Evolutionary conservation across 2,888 invertebrate genomes (phyloP), one percentile per base, ranked within the genome.

Genomic region (Andrena bucephala): DNA sequence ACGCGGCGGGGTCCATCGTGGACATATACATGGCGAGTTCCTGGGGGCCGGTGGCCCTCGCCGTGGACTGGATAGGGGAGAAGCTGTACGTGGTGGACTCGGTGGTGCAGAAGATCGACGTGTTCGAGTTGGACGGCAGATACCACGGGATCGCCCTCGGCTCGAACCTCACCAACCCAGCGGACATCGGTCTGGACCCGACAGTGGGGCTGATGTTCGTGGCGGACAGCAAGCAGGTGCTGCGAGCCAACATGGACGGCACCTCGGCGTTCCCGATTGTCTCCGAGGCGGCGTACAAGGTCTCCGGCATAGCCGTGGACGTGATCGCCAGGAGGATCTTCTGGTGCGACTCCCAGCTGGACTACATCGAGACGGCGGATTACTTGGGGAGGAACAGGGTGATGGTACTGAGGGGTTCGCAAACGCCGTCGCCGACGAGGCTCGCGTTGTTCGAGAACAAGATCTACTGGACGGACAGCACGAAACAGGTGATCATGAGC

Each of bases 31-130:
- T 97, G 42, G 96, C 98, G 0, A 98, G 97, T 0, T 97, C 97
- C 0, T 98, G 98, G 98, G 96, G 97, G 0, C 98, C 98, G 0
- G 97, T 98, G 0, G 97, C 98, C 0, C 94, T 99, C 68, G 99
- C 99, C 8, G 97, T 99, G 20, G 99, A 99, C 94, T 99, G 99
- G 98, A 96, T 99, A 60, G 98, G 98, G 0, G 97, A 98, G 93
- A 99, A 99, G 93, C 95, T 99, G 8, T 99, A 99, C 94, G 98
- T 99, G 27, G 98, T 98, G 0, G 99, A 99, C 94, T 96, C 97
- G 27, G 95, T 98, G 29, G 98, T 98, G 0, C 98, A 98, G 93
- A 98, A 98, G 95, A 97, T 99, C 77, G 99, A 99, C 93, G 97
- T 99, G 0, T 98, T 99, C 92, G 98, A 98, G 93, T 94, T 99